Evolutionary conservation across 2,113 vertebrate species (phyloP).

Genomic region (Neofelis nebulosa): DNA sequence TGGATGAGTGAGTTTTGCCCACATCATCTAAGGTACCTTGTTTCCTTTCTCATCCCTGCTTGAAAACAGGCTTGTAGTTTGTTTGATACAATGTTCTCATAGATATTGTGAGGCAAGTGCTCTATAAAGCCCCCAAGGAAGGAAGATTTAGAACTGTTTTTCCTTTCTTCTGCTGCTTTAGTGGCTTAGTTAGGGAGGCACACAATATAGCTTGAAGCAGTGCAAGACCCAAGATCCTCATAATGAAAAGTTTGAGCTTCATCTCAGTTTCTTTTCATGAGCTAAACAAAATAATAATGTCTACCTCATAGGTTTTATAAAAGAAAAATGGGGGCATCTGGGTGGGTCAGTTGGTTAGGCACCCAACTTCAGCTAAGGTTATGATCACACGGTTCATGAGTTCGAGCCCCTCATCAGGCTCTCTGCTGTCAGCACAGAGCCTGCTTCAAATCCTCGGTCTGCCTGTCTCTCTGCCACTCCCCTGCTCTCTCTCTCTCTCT

Average conservation of each 20-base stretch:
- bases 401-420: too few relatives aligned
- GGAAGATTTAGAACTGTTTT: slow-evolving; percentile 31
- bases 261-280: not conserved
- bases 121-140: not conserved
- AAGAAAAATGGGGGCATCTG: not conserved
- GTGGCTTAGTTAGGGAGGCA: not conserved
- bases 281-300: slow-evolving; percentile 20
- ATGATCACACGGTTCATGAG: too few relatives aligned
- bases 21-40: not conserved
- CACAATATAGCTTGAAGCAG: not conserved
- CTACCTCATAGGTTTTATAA: not conserved
- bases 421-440: too few relatives aligned
- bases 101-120: not conserved
- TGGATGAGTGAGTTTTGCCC: not conserved
- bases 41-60: not conserved
- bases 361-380: too few relatives aligned
- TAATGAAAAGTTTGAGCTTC: not conserved
- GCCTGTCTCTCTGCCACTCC: too few relatives aligned
- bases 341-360: too few relatives aligned
- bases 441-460: too few relatives aligned
- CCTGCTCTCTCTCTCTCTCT: too few relatives aligned
- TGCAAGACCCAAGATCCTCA: not conserved
- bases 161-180: slow-evolving; percentile 3
- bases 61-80: not conserved
- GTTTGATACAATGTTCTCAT: not conserved